These are phyloP conservation scores for Olivierus martensii DNA, from an alignment of 1,140 invertebrate species.

Conservation along the genomic window DNA sequence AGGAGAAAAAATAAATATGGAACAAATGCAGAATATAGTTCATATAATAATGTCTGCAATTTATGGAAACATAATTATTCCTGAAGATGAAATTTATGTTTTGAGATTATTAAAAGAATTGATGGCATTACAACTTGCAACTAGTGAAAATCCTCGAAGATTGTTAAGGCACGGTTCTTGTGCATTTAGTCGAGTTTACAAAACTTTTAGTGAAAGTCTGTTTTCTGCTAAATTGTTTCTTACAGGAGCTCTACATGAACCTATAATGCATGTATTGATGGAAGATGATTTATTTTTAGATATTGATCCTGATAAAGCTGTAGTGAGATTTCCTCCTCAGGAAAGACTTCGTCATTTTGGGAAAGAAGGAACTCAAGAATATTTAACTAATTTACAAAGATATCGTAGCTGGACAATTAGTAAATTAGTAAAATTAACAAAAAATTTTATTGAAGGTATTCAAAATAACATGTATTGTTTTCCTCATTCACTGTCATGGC, in stretches of 20 bases:
- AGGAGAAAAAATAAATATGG: constrained; percentile 47
- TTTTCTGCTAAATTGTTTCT: constrained; percentile 85
- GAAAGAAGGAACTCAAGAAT: constrained; percentile 50
- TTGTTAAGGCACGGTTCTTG: constrained; percentile 68
- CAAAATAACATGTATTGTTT: constrained; percentile 81
- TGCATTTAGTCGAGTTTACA: constrained; percentile 79
- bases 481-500: constrained; percentile 51
- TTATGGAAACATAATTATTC: constrained; percentile 63
- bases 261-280: constrained; percentile 82
- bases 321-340: constrained; percentile 50
- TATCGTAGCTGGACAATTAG: constrained; percentile 66
- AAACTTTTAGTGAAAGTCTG: constrained; percentile 75
- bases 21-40: constrained; percentile 48
- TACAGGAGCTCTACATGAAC: constrained; percentile 75
- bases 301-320: constrained; percentile 75
- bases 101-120: constrained; percentile 62
- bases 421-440: constrained; percentile 62
- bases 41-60: constrained; percentile 63
- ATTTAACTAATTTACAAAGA: constrained; percentile 50
- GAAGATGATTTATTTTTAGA: constrained; percentile 87
- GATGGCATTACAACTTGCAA: constrained; percentile 65
- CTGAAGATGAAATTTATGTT: constrained; percentile 64
- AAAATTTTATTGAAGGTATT: constrained; percentile 69
- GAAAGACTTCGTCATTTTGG: constrained; percentile 68
- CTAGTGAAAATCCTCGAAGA: constrained; percentile 65